Base-by-base conservation (phyloP, 2,888 invertebrate species). In the Orchesella flavescens region DNA sequence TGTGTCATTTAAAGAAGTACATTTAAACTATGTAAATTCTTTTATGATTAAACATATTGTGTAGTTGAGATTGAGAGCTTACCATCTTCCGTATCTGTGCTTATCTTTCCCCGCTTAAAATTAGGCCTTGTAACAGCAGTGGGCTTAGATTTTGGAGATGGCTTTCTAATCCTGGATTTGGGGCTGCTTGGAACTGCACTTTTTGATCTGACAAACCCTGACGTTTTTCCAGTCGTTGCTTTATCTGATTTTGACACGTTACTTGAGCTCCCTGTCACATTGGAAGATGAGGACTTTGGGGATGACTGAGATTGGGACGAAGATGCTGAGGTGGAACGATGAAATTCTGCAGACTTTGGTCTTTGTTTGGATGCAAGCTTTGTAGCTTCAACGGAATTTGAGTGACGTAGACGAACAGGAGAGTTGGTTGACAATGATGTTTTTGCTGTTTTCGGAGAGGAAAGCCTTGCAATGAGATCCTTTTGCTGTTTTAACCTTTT, bases 121-220 rank as follows among this genome's bases (percentile, higher is more conserved):
- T 55, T 81, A 12, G 82, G 82, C 24, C 63, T 76, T 21, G 82
- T 49, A 5, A 76, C 46, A 0, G 75, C 82, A 2, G 76, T 76
- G 3, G 82, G 82, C 23, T 63, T 82, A 10, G 69, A 12, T 9
- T 59, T 81, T 15, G 61, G 7, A 2, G 73, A 66, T 17, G 34
- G 10, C 23, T 19, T 43, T 24, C 13, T 63, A 12, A 24, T 63
- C 19, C 55, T 55, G 0, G 71, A 44, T 65, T 69, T 75, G 2
- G 76, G 76, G 24, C 71, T 81, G 19, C 23, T 59, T 24, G 74
- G 75, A 23, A 59, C 65, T 10, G 61, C 49, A 13, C 55, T 76
- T 55, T 82, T 82, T 0, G 82, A 61, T 13, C 82, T 43, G 1
- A 82, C 82, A 23, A 76, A 82, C 0, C 82, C 82, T 1, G 74